phyloP scores from a whole-genome alignment of 1,140 invertebrate species.

The Eufriesea mexicana region DNA sequence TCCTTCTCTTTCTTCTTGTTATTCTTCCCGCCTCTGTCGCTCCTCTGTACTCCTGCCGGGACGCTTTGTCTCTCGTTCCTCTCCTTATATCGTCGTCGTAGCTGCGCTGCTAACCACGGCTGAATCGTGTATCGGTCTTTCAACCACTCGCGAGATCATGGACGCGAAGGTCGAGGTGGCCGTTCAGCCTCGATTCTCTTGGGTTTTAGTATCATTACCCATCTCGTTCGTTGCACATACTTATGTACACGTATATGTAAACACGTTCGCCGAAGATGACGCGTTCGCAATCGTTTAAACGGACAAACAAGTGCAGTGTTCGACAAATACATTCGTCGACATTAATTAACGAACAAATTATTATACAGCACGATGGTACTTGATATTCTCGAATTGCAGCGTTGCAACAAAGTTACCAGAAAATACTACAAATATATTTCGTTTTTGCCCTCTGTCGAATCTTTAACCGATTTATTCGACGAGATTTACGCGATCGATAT shows the following conservation, averaged over 20 bases:
- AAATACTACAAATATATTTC: no score
- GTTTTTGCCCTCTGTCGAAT: no score
- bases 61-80: neutral
- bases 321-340: no score
- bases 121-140: neutral
- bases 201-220: neutral
- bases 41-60: neutral
- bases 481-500: neutral
- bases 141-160: neutral
- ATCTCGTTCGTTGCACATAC: neutral
- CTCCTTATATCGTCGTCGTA: neutral
- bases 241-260: no score
- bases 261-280: no score
- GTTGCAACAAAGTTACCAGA: no score
- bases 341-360: no score
- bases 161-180: neutral
- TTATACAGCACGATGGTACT: no score
- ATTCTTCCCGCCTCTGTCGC: conserved; percentile 24
- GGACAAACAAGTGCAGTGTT: no score
- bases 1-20: conserved; percentile 62
- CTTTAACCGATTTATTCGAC: neutral
- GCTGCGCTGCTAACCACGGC: neutral
- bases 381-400: no score
- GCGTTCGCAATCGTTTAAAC: no score
- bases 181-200: neutral